Base-by-base conservation (phyloP, 2,113 vertebrate genomes). In the Gallinago paraguaiae region DNA sequence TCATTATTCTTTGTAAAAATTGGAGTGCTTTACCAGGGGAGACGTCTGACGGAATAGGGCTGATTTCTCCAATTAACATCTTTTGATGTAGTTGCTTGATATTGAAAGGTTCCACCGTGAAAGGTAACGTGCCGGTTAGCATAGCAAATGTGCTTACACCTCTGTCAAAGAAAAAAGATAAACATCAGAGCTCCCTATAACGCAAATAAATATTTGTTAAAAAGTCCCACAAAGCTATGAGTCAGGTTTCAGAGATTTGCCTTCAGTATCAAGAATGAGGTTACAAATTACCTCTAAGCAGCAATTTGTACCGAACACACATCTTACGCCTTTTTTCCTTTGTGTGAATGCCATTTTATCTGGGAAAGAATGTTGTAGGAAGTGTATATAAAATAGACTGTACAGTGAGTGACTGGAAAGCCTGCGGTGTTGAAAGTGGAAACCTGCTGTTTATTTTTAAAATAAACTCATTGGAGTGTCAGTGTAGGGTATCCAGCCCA, bases 71-170 rank as follows among this genome's bases (percentile, higher is more conserved):
- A 46, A 86, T 98, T 64, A 98, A 93, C 98, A 98, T 98, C 97
- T 99, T 99, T 93, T 98, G 98, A 87, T 98, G 98, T 70, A 99
- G 97, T 70, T 98, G 98, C 94, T 99, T 98, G 95, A 98, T 98
- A 97, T 98, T 98, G 86, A 98, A 98, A 67, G 98, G 98, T 85
- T 99, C 98, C 74, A 98, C 97, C 0, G 91, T 98, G 96, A 99
- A 98, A 16, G 98, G 98, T 45, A 99, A 96, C 3, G 98, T 98
- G 39, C 98, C 98, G 0, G 98, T 98, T 94, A 99, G 87, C 98
- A 98, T 98, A 77, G 98, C 98, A 94, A 98, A 99, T 85, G 97
- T 98, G 83, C 98, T 98, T 85, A 98, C 98, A 31, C 98, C 98
- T 96, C 98, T 99, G 95, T 82, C 70, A 91, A 84, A 63, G 57